Evolutionary conservation across 2,797 vertebrate species (phyloP), one percentile per base, ranked within the genome.

Genomic region (Monodelphis domestica): DNA sequence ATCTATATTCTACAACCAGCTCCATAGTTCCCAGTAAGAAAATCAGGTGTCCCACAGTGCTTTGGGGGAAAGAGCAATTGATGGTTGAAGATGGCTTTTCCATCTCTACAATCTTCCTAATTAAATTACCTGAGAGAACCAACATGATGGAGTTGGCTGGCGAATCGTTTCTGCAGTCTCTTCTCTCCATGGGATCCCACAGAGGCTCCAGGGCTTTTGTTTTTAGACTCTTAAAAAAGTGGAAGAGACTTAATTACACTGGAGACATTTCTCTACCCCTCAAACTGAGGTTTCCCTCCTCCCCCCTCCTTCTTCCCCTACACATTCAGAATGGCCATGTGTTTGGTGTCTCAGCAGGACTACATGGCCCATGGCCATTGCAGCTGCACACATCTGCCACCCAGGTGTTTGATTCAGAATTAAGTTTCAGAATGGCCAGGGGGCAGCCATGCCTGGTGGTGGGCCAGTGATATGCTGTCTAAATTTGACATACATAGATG

Each of bases 31-130:
- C 91, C 90, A 59, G 84, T 24, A 52, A 91, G 59, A 91, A 70
- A 54, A 55, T 88, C 30, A 3, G 30, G 38, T 51, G 53, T 54
- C 90, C 57, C 95, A 95, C 94, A 95, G 87, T 84, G 45, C 45
- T 92, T 92, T 91, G 63, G 78, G 56, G 95, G 28, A 59, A 78
- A 51, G 78, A 28, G 38, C 53, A 29, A 87, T 57, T 95, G 94
- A 89, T 93, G 89, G 90, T 30, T 57, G 94, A 94, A 97, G 88
- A 96, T 96, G 88, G 55, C 89, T 95, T 95, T 96, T 95, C 89
- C 94, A 93, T 95, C 54, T 84, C 78, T 70, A n/a, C 10, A 90
- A 96, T 97, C 92, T 96, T 87, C 89, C 88, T 96, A 84, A 94
- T 95, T 88, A 95, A 96, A 93, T 92, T 90, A 53, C 14, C 50